Percentiles rank a stretch among this genome's conserved stretches.
Evolutionary conservation across 1,140 invertebrate genomes (phyloP).

Genomic region (Helicoverpa armigera): DNA sequence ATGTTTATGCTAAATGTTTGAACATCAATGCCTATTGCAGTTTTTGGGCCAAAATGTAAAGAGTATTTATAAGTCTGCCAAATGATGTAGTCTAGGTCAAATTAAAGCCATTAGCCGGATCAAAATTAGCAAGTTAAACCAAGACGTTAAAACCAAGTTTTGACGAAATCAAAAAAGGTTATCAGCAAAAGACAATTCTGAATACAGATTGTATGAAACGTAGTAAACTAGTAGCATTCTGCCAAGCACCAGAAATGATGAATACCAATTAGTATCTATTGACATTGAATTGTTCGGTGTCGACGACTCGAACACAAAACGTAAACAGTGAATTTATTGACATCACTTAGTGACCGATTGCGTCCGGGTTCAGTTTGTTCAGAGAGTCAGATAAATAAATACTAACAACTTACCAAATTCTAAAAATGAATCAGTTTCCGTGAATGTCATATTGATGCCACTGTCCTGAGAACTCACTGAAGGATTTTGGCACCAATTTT

Average conservation of each 20-base stretch:
- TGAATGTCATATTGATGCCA: slow-evolving; percentile 91
- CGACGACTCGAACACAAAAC: slow-evolving; percentile 22
- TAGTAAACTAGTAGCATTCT: neutral
- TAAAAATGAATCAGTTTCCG: slow-evolving; percentile 88
- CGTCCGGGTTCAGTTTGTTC: slow-evolving; percentile 9
- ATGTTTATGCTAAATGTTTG: neutral
- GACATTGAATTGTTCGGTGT: slow-evolving; percentile 32
- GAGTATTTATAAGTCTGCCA: neutral
- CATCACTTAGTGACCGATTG: neutral
- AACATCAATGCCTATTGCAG: too few species aligned
- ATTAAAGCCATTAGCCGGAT: neutral
- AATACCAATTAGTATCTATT: slow-evolving; percentile 40
- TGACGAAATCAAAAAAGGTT: too few species aligned
- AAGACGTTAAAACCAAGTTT: too few species aligned
- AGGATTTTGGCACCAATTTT: slow-evolving; percentile 88
- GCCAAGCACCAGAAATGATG: slow-evolving; percentile 9
- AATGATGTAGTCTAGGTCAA: neutral
- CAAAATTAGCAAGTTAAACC: too few species aligned
- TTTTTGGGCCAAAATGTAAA: neutral
- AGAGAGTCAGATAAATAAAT: neutral
- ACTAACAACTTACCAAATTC: slow-evolving; percentile 75
- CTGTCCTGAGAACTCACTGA: slow-evolving; percentile 92
- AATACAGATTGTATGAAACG: too few species aligned
- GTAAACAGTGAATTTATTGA: slow-evolving; percentile 27
- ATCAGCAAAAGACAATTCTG: too few species aligned